Percentiles rank a stretch among this genome's conserved stretches.
Conservation (phyloP, 2,113 vertebrate genomes). For the Xyliphius kryptos region DNA sequence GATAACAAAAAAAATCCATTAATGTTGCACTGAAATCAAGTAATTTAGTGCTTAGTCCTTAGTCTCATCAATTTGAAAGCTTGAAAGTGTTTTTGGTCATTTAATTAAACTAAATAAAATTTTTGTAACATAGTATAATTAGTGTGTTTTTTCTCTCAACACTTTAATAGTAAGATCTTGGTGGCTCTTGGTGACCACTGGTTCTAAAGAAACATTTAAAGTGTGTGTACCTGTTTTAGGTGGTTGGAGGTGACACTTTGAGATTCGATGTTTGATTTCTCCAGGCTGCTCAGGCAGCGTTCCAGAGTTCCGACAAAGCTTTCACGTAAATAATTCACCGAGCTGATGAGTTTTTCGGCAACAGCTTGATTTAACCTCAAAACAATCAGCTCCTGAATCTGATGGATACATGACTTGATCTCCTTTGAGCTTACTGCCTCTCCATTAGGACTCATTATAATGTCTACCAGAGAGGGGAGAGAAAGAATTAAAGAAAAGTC, state of each 20-base stretch:
- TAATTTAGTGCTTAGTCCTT: too few relatives aligned
- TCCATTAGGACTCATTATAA: conserved; percentile 83
- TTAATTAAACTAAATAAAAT: too few relatives aligned
- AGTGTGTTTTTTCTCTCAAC: too few relatives aligned
- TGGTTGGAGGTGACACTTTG: conserved; percentile 88
- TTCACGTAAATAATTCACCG: conserved; percentile 91
- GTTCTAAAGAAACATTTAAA: too few relatives aligned
- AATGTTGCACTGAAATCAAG: too few relatives aligned
- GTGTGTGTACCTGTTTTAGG: conserved; percentile 81
- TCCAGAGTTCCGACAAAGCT: conserved; percentile 96
- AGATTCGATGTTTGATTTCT: conserved; percentile 75
- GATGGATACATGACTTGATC: conserved; percentile 88
- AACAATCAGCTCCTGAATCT: conserved; percentile 95
- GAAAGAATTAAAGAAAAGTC: background rate
- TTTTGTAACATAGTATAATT: too few relatives aligned
- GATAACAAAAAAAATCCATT: too few relatives aligned
- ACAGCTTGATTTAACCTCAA: conserved; percentile 88
- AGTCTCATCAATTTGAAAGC: too few relatives aligned
- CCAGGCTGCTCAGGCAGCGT: conserved; percentile 87
- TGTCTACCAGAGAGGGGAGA: conserved; percentile 59
- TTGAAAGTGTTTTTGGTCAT: too few relatives aligned
- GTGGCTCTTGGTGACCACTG: too few relatives aligned
- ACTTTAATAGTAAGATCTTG: too few relatives aligned
- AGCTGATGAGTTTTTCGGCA: conserved; percentile 92
- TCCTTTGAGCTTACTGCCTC: conserved; percentile 86